Percentiles rank a stretch among this genome's conserved stretches.
These are phyloP conservation scores for Temnothorax unifasciatus DNA, from an alignment of 2,888 invertebrate genomes.

Conservation along the genomic window DNA sequence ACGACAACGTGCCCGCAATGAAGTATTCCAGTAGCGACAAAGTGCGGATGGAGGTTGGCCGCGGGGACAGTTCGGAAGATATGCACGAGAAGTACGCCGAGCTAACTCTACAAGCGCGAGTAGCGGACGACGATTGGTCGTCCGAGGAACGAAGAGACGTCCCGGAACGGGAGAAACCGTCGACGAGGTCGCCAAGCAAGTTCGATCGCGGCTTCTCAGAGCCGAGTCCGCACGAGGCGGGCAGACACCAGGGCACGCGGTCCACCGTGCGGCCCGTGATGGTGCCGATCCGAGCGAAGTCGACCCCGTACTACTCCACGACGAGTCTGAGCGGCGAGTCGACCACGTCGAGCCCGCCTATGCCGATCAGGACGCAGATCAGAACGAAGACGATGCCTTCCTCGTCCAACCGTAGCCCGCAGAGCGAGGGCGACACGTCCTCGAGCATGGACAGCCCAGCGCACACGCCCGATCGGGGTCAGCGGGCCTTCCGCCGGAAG, in stretches of 20 bases:
- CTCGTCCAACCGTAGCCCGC: slow-evolving; percentile 82
- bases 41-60: slow-evolving; percentile 80
- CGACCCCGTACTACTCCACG: slow-evolving; percentile 86
- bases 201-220: slow-evolving; percentile 80
- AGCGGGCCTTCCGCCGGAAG: slow-evolving; percentile 83
- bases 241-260: slow-evolving; percentile 83
- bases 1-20: slow-evolving; percentile 85
- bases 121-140: slow-evolving; percentile 82
- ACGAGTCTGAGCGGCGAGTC: slow-evolving; percentile 89
- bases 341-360: slow-evolving; percentile 87
- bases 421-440: slow-evolving; percentile 85
- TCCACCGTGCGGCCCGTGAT: slow-evolving; percentile 88
- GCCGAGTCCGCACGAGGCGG: slow-evolving; percentile 59
- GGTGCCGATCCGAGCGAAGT: slow-evolving; percentile 85
- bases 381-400: slow-evolving; percentile 84
- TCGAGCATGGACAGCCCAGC: slow-evolving; percentile 86
- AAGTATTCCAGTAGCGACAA: slow-evolving; percentile 81
- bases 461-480: slow-evolving; percentile 83
- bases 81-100: slow-evolving; percentile 84
- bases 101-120: slow-evolving; percentile 77
- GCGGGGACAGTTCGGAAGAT: slow-evolving; percentile 83
- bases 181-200: slow-evolving; percentile 1
- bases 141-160: slow-evolving; percentile 63
- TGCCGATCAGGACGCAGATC: slow-evolving; percentile 84
- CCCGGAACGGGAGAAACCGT: slow-evolving; percentile 30